Conservation (phyloP, 2,797 vertebrate species). For the Falco novaeseelandiae region DNA sequence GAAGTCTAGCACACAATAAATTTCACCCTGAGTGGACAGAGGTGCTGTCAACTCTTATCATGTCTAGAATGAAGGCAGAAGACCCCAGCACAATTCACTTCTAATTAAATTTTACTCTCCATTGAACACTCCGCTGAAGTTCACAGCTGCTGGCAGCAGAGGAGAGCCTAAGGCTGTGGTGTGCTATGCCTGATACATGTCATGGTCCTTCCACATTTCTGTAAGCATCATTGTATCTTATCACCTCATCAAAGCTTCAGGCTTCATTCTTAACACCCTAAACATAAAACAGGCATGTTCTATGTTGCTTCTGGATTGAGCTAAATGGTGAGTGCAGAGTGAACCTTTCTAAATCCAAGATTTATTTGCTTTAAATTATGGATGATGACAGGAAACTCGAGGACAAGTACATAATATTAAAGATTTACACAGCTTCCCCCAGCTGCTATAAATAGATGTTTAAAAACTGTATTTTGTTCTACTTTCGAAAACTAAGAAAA, state of each 20-base stretch:
- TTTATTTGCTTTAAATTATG: constrained; percentile 36
- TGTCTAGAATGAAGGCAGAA: constrained; percentile 39
- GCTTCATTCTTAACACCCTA: background rate
- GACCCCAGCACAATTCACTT: constrained; percentile 56
- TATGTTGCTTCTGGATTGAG: background rate
- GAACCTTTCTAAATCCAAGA: background rate
- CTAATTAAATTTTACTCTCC: constrained; percentile 71
- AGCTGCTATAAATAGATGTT: background rate
- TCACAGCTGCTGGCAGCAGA: constrained; percentile 18
- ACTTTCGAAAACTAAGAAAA: background rate
- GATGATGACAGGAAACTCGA: background rate
- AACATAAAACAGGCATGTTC: background rate
- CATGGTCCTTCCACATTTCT: background rate
- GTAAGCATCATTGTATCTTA: background rate
- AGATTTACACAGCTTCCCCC: constrained; percentile 3
- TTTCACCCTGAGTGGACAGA: constrained; percentile 56
- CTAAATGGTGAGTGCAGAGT: background rate
- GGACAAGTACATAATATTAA: background rate
- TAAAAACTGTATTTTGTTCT: background rate
- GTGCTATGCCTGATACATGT: background rate
- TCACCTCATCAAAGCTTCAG: constrained; percentile 12
- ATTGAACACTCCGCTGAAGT: constrained; percentile 16
- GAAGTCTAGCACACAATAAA: constrained; percentile 20
- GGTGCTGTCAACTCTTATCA: constrained; percentile 40
- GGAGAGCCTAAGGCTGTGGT: background rate